Evolutionary conservation across 2,797 vertebrate genomes (phyloP), one percentile per base, ranked within the genome.

Genomic region (Pogoniulus pusillus): DNA sequence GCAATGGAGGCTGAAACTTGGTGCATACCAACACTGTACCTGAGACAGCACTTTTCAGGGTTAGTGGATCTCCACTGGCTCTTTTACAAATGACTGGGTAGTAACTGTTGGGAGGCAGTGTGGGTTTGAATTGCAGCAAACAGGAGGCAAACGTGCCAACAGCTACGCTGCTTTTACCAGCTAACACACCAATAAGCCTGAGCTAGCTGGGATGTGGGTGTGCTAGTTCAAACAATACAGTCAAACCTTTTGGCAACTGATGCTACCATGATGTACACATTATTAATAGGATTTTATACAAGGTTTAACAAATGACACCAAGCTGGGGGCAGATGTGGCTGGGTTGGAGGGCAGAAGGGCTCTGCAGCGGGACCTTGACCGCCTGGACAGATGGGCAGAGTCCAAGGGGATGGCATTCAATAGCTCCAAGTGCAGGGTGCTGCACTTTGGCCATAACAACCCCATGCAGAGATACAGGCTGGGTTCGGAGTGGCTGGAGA

Each of bases 211-310:
- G 11, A 11, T 47, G 45, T 55, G 41, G 18, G 22, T n/a, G 27
- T 9, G 5, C 13, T 34, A 32, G 71, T 26, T 45, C 76, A 75
- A 77, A 57, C 17, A 60, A 35, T 13, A 54, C 14, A 78, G 16
- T 53, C 24, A 73, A 91, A 51, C 23, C 14, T 80, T 74, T 37
- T 60, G 62, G 45, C 37, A 73, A 22, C 18, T 72, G 74, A 20
- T 35, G 58, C 51, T 69, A 66, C 26, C 49, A 64, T 41, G 30
- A 64, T 0, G 0, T 30, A 34, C 22, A 18, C 9, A n/a, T 10
- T 34, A 71, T 55, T 70, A 58, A 35, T 4, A 7, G 10, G 27
- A 24, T 15, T 85, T 83, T 45, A 64, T 29, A 66, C 12, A 7
- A 43, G 35, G 16, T 79, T 85, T 70, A 78, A 82, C 10, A 58